Evolutionary conservation across 2,888 invertebrate genomes (phyloP).

Genomic region (Eupithecia insigniata): DNA sequence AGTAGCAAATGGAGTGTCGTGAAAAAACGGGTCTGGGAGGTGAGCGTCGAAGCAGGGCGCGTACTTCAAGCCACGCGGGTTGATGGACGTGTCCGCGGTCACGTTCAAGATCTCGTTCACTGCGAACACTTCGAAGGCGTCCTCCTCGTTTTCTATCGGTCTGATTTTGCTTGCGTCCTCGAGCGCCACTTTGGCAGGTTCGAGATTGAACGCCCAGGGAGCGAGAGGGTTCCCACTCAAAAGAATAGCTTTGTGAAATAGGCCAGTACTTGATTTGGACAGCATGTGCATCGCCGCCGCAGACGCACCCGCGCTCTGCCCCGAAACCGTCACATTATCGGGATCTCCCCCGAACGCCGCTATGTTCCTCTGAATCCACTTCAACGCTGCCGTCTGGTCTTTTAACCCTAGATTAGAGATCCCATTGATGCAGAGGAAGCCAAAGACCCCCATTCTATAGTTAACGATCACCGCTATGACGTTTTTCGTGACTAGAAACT

Average conservation of each 20-base stretch:
- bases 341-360: constrained; percentile 75
- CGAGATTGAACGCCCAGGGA: constrained; percentile 73
- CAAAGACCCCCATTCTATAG: constrained; percentile 72
- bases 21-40: constrained; percentile 67
- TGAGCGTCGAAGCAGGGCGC: constrained; percentile 70
- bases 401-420: constrained; percentile 73
- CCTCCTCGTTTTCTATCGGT: constrained; percentile 49
- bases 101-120: constrained; percentile 57
- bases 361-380: constrained; percentile 74
- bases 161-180: constrained; percentile 67
- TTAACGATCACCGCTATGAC: constrained; percentile 68
- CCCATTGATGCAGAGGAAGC: constrained; percentile 71
- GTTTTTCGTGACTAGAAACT: constrained; percentile 71
- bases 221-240: constrained; percentile 70
- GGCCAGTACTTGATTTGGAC: constrained; percentile 62
- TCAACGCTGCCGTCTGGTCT: constrained; percentile 74
- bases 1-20: constrained; percentile 67
- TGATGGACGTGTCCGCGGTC: constrained; percentile 62
- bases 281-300: constrained; percentile 71
- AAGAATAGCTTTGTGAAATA: constrained; percentile 74
- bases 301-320: constrained; percentile 76
- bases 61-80: constrained; percentile 72
- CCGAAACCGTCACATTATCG: constrained; percentile 74
- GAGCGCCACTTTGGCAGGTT: constrained; percentile 57
- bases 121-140: constrained; percentile 60